Conservation (phyloP, 1,140 invertebrate genomes). For the Aphidius ervi region DNA sequence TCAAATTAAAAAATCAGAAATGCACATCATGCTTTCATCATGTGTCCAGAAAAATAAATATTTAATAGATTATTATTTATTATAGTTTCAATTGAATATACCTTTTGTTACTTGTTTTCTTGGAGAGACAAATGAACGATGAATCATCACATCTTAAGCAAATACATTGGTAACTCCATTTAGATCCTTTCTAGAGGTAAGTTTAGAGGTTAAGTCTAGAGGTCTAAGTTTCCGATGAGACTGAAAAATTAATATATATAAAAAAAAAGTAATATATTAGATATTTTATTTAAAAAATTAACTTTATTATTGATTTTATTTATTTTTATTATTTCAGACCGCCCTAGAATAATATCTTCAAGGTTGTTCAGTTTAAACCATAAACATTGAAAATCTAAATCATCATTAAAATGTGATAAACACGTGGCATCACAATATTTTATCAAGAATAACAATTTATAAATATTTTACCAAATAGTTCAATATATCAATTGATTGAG, state of each 20-base stretch:
- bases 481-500: not conserved
- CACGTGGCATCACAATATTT: not conserved
- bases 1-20: constrained; percentile 52
- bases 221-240: constrained; percentile 99
- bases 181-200: constrained; percentile 96
- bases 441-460: not conserved
- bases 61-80: not conserved
- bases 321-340: constrained; percentile 46
- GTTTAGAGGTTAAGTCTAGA: no score
- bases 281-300: not conserved
- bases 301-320: not conserved
- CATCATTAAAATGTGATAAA: constrained; percentile 38
- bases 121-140: constrained; percentile 95
- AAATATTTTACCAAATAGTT: constrained; percentile 11
- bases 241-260: constrained; percentile 59
- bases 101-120: constrained; percentile 98
- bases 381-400: constrained; percentile 48
- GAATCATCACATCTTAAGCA: constrained; percentile 97
- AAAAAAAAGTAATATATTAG: constrained; percentile 14
- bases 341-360: constrained; percentile 55
- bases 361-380: constrained; percentile 45
- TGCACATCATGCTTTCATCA: constrained; percentile 60
- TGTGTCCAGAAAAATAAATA: constrained; percentile 24
- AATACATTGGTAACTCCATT: constrained; percentile 88
- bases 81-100: constrained; percentile 40